phyloP scores from a whole-genome alignment of 2,113 vertebrate genomes.

The Bambusicola thoracicus region DNA sequence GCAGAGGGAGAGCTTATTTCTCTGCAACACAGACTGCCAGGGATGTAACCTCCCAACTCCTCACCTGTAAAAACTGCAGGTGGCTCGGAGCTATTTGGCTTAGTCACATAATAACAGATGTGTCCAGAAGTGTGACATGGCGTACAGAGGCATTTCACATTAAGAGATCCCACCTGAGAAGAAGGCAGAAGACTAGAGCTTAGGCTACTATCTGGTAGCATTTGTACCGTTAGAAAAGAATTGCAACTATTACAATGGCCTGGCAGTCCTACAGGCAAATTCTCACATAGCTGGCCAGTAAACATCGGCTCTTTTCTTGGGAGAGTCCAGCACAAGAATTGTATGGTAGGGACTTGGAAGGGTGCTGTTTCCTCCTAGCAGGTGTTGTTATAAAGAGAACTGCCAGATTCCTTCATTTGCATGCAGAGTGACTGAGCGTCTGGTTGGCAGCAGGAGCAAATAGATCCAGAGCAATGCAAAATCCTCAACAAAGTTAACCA shows the following conservation, averaged over 20 bases:
- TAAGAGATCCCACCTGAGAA: conserved; percentile 90
- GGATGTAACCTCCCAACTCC: conserved; percentile 39
- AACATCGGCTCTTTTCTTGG: neutral
- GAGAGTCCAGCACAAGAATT: neutral
- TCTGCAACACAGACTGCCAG: neutral
- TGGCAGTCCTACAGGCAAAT: neutral
- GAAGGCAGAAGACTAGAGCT: conserved; percentile 32
- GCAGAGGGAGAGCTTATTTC: neutral
- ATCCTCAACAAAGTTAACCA: neutral
- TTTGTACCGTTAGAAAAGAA: neutral
- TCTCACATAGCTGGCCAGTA: neutral
- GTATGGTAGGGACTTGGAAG: neutral
- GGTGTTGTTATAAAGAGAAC: conserved; percentile 31
- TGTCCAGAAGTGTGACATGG: conserved; percentile 98
- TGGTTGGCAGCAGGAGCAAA: neutral
- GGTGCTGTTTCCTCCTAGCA: conserved; percentile 1
- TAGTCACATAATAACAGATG: conserved; percentile 96
- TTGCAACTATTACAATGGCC: neutral
- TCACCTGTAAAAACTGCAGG: conserved; percentile 96
- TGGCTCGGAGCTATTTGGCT: conserved; percentile 86
- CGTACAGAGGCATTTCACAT: conserved; percentile 91
- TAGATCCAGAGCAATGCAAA: neutral
- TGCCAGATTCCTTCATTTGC: neutral
- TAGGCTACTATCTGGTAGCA: neutral
- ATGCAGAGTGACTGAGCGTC: neutral